These are phyloP conservation scores for Nibea albiflora DNA, from an alignment of 2,113 vertebrate genomes.

Conservation along the genomic window DNA sequence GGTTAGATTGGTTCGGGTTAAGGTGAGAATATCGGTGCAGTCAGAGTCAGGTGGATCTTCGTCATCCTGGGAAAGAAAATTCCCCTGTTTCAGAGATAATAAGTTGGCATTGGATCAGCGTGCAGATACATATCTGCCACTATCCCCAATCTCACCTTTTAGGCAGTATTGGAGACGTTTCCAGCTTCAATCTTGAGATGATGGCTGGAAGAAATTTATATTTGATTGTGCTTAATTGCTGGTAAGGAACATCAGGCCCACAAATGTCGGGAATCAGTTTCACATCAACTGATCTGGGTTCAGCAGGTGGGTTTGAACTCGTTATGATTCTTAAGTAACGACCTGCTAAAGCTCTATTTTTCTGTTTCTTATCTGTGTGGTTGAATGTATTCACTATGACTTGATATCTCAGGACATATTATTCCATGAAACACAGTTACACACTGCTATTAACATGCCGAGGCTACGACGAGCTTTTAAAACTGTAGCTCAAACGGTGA, in stretches of 20 bases:
- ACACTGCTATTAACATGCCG: not conserved
- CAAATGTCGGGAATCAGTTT: not conserved
- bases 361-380: not conserved
- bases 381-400: not conserved
- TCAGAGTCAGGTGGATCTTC: too few species aligned
- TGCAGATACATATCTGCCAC: too few species aligned
- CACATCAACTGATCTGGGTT: not conserved
- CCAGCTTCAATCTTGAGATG: not conserved
- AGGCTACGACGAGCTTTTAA: not conserved
- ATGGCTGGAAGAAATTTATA: not conserved
- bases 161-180: too few species aligned
- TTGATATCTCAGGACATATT: not conserved
- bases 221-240: not conserved
- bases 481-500: not conserved
- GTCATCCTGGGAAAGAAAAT: too few species aligned
- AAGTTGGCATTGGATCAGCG: too few species aligned
- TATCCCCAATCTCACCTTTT: too few species aligned
- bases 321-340: not conserved
- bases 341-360: not conserved
- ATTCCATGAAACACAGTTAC: not conserved
- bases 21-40: too few species aligned
- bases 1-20: too few species aligned
- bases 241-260: not conserved
- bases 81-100: too few species aligned
- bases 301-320: not conserved